Base-by-base conservation (phyloP, 1,140 invertebrate genomes). In the Pseudomyrmex sp. region DNA sequence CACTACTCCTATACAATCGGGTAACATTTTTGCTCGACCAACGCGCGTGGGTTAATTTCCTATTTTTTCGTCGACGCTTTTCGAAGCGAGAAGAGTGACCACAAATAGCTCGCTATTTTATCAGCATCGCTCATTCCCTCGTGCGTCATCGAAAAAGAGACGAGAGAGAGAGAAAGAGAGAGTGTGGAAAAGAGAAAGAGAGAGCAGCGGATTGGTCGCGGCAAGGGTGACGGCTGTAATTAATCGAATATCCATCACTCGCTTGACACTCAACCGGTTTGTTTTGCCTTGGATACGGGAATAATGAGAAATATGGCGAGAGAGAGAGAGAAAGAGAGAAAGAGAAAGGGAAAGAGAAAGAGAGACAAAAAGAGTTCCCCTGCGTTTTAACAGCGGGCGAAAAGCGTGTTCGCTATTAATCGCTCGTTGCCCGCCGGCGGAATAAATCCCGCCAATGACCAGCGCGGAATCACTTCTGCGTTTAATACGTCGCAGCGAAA, bases 21-120 rank as follows among this genome's bases (percentile, higher is more conserved):
- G 56, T 80, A 87, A 85, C 82, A 89, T 89, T 88, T 84, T 88
- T 89, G 76, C 75, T 35, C 63, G 75, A 58, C 26, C 85, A 54
- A 48, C 58, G 50, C 76, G 73, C 35, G 74, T 59, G 56, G 65
- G 84, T 84, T 86, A 88, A 88, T 85, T 82, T 82, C 75, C 70
- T 63, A 35, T 35, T 87, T 86, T 85, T 74, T 56, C 18, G 10
- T 68, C 48, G 18, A 35, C 50, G n/a, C 58, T 61, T 72, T 76
- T 50, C 52, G 69, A 10, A 15, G 18, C 73, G 72, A 65, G 62
- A 83, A 74, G 46, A 74, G 83, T 63, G 54, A 59, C 13, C 73
- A 56, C 63, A 69, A 65, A 62, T 84, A 63, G 46, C 50, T 15
- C 54, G 66, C 66, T 84, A 75, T 87, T 87, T 87, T 87, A 84